phyloP scores from a whole-genome alignment of 2,113 vertebrate genomes.

The Chelonoidis abingdonii region DNA sequence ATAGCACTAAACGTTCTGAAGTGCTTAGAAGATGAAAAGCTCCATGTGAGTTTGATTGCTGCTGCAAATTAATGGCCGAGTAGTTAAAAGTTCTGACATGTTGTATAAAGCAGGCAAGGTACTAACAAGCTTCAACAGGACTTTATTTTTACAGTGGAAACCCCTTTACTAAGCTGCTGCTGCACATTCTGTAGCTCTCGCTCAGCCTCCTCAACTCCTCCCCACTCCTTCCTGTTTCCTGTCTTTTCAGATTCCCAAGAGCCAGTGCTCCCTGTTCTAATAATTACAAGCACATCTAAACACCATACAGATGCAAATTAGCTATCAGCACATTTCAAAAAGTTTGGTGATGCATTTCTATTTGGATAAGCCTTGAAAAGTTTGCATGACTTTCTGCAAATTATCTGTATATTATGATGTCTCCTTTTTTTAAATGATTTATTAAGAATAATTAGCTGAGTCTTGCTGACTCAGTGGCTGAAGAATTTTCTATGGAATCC shows the following conservation, averaged over 20 bases:
- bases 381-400: neutral
- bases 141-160: too few relatives aligned
- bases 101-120: too few relatives aligned
- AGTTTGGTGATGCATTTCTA: neutral
- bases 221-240: too few relatives aligned
- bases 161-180: too few relatives aligned
- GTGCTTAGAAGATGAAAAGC: neutral
- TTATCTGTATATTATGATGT: neutral
- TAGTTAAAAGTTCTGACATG: neutral
- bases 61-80: neutral
- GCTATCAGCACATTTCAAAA: neutral
- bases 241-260: too few relatives aligned
- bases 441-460: neutral
- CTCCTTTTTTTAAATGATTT: neutral
- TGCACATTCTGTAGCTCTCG: too few relatives aligned
- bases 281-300: neutral
- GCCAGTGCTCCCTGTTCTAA: too few relatives aligned
- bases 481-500: neutral
- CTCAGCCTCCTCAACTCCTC: too few relatives aligned
- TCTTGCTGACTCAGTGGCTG: fast-evolving
- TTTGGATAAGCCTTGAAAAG: neutral
- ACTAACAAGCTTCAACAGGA: too few relatives aligned
- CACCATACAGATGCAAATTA: neutral
- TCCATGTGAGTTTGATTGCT: neutral
- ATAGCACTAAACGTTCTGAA: neutral